phyloP scores from a whole-genome alignment of 1,140 invertebrate genomes.

The Lepidurus couesii region DNA sequence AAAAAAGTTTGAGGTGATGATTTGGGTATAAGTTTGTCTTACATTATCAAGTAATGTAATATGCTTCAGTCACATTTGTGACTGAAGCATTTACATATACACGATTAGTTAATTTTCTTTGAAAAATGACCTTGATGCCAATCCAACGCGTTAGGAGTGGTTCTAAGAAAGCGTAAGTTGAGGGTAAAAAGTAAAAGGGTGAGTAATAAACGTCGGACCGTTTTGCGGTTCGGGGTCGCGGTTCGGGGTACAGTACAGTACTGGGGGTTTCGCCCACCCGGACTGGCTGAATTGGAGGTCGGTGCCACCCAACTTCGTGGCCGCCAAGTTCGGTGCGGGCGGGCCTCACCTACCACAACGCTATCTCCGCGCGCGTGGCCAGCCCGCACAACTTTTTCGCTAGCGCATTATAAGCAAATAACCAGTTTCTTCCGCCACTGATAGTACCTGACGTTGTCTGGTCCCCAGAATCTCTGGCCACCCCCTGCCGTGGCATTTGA shows the following conservation, averaged over 20 bases:
- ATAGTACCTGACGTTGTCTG: conserved; percentile 2
- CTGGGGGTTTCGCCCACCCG: background rate
- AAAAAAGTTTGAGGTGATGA: no score
- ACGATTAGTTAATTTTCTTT: no score
- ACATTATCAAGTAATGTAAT: no score
- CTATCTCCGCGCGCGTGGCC: background rate
- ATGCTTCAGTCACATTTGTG: no score
- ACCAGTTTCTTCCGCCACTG: background rate
- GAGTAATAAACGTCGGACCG: background rate
- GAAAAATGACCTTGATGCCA: no score
- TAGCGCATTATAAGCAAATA: background rate
- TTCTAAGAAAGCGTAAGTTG: background rate
- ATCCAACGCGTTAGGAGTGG: background rate
- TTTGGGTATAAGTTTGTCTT: no score
- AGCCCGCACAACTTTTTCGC: conserved; percentile 9
- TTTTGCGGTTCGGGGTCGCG: conserved; percentile 3
- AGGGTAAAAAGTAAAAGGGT: background rate
- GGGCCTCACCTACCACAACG: conserved; percentile 11
- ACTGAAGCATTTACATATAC: no score
- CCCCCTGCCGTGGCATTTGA: conserved; percentile 13
- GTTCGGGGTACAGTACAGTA: background rate
- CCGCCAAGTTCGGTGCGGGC: background rate
- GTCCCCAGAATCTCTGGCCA: background rate
- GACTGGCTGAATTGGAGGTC: background rate
- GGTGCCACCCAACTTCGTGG: conserved; percentile 1